These are phyloP conservation scores for Diuraphis noxia DNA, from an alignment of 1,140 invertebrate species.

Conservation along the genomic window DNA sequence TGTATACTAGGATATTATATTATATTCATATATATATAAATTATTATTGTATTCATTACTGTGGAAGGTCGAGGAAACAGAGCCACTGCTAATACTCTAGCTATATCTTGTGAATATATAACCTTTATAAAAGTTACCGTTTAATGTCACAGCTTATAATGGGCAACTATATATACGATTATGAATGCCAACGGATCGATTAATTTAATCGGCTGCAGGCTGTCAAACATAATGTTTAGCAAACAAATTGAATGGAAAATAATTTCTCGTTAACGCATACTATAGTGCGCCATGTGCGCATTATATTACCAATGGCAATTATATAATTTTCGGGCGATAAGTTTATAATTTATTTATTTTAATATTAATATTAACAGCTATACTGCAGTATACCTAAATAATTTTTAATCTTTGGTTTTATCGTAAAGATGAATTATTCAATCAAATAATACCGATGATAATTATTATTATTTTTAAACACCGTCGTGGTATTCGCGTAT, in stretches of 20 bases:
- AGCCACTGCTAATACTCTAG: neutral
- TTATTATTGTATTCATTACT: neutral
- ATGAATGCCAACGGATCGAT: constrained; percentile 13
- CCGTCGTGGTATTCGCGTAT: no score
- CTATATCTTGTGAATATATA: neutral
- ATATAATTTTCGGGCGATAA: neutral
- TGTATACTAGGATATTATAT: neutral
- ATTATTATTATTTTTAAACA: neutral
- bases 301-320: neutral
- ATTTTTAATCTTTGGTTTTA: neutral
- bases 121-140: neutral
- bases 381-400: neutral
- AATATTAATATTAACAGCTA: neutral
- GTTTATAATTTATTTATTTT: neutral
- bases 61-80: neutral
- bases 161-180: neutral
- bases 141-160: constrained; percentile 12
- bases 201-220: neutral
- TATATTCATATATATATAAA: no score
- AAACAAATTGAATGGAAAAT: constrained; percentile 17
- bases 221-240: neutral
- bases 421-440: neutral
- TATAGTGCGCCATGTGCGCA: neutral
- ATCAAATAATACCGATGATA: neutral
- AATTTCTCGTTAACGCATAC: neutral